Conservation (phyloP, 2,797 vertebrate species). For the Crenuchus spilurus region DNA sequence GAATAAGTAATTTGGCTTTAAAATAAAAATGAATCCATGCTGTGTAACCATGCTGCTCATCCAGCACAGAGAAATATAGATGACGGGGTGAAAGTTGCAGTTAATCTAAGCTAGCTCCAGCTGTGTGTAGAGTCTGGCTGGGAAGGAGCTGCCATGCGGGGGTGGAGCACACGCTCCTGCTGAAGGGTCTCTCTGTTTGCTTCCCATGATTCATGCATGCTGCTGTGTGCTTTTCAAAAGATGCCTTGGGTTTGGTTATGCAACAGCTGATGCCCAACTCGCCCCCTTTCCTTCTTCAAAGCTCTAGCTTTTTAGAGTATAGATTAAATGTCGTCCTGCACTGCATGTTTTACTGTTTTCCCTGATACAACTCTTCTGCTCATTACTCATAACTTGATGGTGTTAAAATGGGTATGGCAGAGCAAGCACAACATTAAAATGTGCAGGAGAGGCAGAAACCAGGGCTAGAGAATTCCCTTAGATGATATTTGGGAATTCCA, state of each 20-base stretch:
- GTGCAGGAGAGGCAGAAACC: not conserved
- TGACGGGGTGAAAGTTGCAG: not conserved
- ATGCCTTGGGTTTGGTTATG: not conserved
- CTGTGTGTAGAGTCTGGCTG: not conserved
- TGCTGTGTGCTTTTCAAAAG: conserved; percentile 3
- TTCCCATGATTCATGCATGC: conserved; percentile 6
- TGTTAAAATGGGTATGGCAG: not conserved
- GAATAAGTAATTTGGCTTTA: not conserved
- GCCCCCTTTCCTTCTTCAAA: not conserved
- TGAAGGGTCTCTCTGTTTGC: conserved; percentile 8
- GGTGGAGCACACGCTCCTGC: not conserved
- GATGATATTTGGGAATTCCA: no score
- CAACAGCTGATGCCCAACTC: not conserved
- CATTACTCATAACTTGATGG: no score
- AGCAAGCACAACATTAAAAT: not conserved
- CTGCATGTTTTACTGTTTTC: not conserved
- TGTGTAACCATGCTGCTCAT: not conserved
- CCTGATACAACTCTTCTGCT: not conserved
- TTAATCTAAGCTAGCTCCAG: not conserved
- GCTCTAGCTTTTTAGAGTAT: not conserved
- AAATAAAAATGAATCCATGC: not conserved
- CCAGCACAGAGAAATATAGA: not conserved
- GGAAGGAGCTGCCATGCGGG: not conserved
- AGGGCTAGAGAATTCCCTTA: not conserved
- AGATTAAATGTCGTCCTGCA: no score